Percentiles rank a stretch among this genome's conserved stretches.
Conservation (phyloP, 1,140 invertebrate genomes). For the Macrobrachium nipponense region DNA sequence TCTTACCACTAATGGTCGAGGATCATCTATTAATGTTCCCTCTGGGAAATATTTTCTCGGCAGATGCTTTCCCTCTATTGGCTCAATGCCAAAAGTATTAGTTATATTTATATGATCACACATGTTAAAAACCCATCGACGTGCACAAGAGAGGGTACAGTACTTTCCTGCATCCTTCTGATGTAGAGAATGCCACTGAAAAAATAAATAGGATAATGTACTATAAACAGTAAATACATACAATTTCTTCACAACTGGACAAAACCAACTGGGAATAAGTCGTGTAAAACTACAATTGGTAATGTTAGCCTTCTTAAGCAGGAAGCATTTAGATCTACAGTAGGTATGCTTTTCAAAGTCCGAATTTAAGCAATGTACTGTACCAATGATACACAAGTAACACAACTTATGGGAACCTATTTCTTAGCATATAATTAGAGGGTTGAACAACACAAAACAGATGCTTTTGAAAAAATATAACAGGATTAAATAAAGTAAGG, state of each 20-base stretch:
- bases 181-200: constrained; percentile 29
- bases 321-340: too few species aligned
- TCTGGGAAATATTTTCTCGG: not conserved
- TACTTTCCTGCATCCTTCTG: constrained; percentile 30
- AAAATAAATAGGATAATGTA: not conserved
- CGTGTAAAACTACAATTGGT: not conserved
- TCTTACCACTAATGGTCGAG: not conserved
- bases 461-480: too few species aligned
- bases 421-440: too few species aligned
- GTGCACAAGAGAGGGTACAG: constrained; percentile 27
- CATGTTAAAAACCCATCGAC: constrained; percentile 34
- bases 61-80: constrained; percentile 14
- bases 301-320: not conserved
- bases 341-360: too few species aligned
- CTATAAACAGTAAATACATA: not conserved
- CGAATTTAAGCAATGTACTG: too few species aligned
- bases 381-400: too few species aligned
- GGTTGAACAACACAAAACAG: too few species aligned
- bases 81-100: constrained; percentile 4
- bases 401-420: too few species aligned
- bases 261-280: not conserved
- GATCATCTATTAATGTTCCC: not conserved
- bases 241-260: not conserved
- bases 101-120: constrained; percentile 32
- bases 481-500: too few species aligned